Evolutionary conservation across 2,113 vertebrate species (phyloP), one percentile per base, ranked within the genome.

Genomic region (Cyanoderma ruficeps): DNA sequence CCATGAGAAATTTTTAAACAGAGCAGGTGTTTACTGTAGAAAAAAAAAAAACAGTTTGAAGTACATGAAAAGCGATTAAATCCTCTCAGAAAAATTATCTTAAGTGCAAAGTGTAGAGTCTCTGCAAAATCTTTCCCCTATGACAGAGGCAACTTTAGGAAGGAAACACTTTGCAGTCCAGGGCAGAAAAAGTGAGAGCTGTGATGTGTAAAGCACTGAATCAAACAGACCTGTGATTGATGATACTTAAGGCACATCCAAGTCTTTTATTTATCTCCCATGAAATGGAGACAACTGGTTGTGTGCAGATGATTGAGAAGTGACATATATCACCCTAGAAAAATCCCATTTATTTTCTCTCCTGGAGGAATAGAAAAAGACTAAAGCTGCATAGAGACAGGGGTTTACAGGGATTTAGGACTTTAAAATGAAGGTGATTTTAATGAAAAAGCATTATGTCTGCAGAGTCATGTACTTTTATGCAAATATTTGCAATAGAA

Each of bases 1-100:
- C 18, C 42, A 20, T 49, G 61, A 8, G 17, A 89, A 61, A 50
- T 78, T 53, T 71, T 74, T 94, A 49, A 37, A 79, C 31, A 72
- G 53, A 82, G n/a, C 20, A 39, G 49, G 21, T 69, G 37, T 56
- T 83, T 46, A 39, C 41, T 41, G 28, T 24, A 79, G 67, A 41
- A 93, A 77, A 88, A 41, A 93, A 77, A 88, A 92, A 41, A 23
- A 42, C 52, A 89, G 57, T 67, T n/a, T 76, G 70, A 95, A 91
- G 44, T 55, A 91, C 8, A 3, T 47, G 35, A 94, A 89, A 87
- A 83, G 47, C 72, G 35, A 84, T 42, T 90, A 91, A 93, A 74
- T 65, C 55, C 82, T 57, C 76, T 69, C 71, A 67, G 82, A 94
- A 95, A 94, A 50, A 80, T 76, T 82, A 60, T 68, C 86, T 75